These are phyloP conservation scores for Alosa sapidissima DNA, from an alignment of 2,797 vertebrate species.

Conservation along the genomic window DNA sequence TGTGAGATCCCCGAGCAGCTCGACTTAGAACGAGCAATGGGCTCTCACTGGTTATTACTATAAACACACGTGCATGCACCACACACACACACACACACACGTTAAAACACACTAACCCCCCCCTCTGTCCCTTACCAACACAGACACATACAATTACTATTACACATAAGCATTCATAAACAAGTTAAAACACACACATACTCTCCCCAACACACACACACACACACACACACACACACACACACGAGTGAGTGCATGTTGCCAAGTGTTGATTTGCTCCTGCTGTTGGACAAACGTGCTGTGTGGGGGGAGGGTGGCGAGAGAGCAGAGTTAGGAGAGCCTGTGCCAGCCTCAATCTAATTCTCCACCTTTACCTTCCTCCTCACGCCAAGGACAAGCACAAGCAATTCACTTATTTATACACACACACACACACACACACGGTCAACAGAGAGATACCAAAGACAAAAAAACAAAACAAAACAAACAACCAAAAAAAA, in stretches of 20 bases:
- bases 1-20: slow-evolving; percentile 44
- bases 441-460: background rate
- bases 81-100: background rate
- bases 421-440: background rate
- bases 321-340: background rate
- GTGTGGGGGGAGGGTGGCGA: background rate
- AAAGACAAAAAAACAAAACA: too few species aligned
- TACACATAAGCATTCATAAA: slow-evolving; percentile 16
- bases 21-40: slow-evolving; percentile 34
- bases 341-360: slow-evolving; percentile 1
- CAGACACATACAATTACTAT: background rate
- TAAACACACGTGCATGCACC: background rate
- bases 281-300: slow-evolving; percentile 21
- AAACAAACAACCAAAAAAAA: too few species aligned
- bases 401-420: background rate
- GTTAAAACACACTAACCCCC: background rate
- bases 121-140: background rate
- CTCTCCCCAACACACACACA: background rate
- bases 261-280: slow-evolving; percentile 24
- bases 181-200: slow-evolving; percentile 21
- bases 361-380: background rate
- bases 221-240: background rate
- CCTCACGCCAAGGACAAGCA: background rate
- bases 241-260: background rate
- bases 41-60: background rate